Base-by-base conservation (phyloP, 2,797 vertebrate species). In the Sarcophilus harrisii region DNA sequence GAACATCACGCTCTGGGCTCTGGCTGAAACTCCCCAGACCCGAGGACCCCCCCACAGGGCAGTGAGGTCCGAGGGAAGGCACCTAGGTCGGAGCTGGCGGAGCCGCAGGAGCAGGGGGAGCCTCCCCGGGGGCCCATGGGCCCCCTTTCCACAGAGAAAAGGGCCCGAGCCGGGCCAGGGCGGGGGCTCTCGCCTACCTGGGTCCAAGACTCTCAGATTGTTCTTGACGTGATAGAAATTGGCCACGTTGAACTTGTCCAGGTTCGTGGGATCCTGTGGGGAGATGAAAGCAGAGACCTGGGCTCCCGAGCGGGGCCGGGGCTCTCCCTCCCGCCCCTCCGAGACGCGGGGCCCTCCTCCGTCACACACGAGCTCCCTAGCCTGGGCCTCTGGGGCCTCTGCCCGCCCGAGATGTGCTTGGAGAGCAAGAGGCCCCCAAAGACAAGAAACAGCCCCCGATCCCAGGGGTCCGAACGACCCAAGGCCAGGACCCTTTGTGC, bases 211-310 rank as follows among this genome's bases (percentile, higher is more conserved):
- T 98, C 99, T 99, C 97, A 99, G 94, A 97, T 99, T 99, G 98
- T 99, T 99, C 97, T 99, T 99, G 3, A 99, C 99, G 1, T 99
- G 99, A 97, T 99, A 99, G 98, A 99, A 99, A 98, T 99, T 98
- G 0, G 99, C 99, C 54, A 99, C 99, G 0, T 99, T 99, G 98
- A 99, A 99, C 97, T 99, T 99, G 98, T 99, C 99, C 99, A 99
- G 96, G 98, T 99, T 99, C 96, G 99, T 99, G 14, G 99, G 99
- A 97, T 99, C 99, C 99, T 99, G 93, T 38, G 93, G 96, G 0
- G 91, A 94, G 4, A 93, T 1, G 95, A 89, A 94, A 62, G 58
- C 14, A 45, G 27, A 57, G 57, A 18, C 0, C 4, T 57, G 54
- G 8, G 54, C 54, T 52, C 54, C 5, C 0, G 54, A 54, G 8